Evolutionary conservation across 2,113 vertebrate genomes (phyloP), one percentile per base, ranked within the genome.

Genomic region (Rhinoptilus africanus): DNA sequence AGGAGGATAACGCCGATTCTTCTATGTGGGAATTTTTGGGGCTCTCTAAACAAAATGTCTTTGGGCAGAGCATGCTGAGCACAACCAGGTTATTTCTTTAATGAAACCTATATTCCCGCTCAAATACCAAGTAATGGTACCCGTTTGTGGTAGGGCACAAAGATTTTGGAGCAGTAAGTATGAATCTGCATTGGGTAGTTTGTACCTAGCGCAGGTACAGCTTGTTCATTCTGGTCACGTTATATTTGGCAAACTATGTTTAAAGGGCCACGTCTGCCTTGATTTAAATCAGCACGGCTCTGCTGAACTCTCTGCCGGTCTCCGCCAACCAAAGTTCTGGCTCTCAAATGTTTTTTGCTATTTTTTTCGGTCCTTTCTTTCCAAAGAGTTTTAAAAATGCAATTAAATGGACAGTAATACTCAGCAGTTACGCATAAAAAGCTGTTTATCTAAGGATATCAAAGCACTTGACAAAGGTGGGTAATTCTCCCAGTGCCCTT

Each of bases 401-500:
- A 66, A 27, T 95, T 94, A 96, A 93, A 63, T 48, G 91, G 89
- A 59, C 93, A 94, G 45, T 69, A 94, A 87, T 68, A 62, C 86
- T 89, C 54, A 47, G 83, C 67, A 79, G 77, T 82, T 88, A 59
- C 7, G 8, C 71, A 57, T 56, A 85, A 82, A 93, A 92, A 94
- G 81, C 87, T 85, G 63, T 94, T 95, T 97, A 92, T 96, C 95
- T 89, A 21, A 89, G 91, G 78, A 21, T 96, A 95, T 96, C 94
- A 35, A 73, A 95, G 41, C 62, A 34, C 91, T 95, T 74, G 89
- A 95, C 86, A 91, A 92, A 96, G 78, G 78, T 95, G 94, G 69
- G 63, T 76, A 95, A 95, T 94, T 97, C 74, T 95, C 95, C 62
- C 75, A 21, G 89, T 89, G 81, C 92, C 89, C 87, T 76, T 91